These are phyloP conservation scores for Diplodus sargus DNA, from an alignment of 2,797 vertebrate species.

Conservation along the genomic window DNA sequence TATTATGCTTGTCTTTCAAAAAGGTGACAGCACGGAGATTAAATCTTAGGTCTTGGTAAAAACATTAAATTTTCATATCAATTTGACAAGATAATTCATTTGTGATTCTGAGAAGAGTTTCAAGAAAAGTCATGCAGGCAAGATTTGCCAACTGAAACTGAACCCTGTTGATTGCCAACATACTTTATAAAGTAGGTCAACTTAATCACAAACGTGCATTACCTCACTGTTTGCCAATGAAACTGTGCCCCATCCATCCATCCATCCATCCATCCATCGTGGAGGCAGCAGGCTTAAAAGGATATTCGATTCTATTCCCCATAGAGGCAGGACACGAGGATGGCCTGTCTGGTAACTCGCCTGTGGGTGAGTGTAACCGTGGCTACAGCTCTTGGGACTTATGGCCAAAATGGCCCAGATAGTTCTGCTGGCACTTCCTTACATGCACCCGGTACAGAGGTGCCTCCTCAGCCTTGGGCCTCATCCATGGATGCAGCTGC, in stretches of 20 bases:
- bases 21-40: background rate
- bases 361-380: too few species aligned
- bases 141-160: slow-evolving; percentile 12
- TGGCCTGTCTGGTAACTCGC: too few species aligned
- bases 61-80: slow-evolving; percentile 16
- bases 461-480: too few species aligned
- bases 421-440: too few species aligned
- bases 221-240: background rate
- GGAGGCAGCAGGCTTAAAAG: too few species aligned
- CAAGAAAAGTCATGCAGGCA: slow-evolving; percentile 8
- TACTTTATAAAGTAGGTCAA: slow-evolving; percentile 3
- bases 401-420: too few species aligned
- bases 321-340: too few species aligned
- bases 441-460: too few species aligned
- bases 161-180: slow-evolving; percentile 5
- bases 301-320: too few species aligned
- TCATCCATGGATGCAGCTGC: too few species aligned
- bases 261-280: background rate
- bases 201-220: slow-evolving; percentile 10
- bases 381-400: too few species aligned
- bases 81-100: slow-evolving; percentile 19
- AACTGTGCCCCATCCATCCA: background rate
- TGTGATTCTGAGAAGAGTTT: slow-evolving; percentile 18
- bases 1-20: slow-evolving; percentile 25
- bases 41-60: slow-evolving; percentile 7